Evolutionary conservation across 2,113 vertebrate species (phyloP).

Genomic region (Proteles cristata): DNA sequence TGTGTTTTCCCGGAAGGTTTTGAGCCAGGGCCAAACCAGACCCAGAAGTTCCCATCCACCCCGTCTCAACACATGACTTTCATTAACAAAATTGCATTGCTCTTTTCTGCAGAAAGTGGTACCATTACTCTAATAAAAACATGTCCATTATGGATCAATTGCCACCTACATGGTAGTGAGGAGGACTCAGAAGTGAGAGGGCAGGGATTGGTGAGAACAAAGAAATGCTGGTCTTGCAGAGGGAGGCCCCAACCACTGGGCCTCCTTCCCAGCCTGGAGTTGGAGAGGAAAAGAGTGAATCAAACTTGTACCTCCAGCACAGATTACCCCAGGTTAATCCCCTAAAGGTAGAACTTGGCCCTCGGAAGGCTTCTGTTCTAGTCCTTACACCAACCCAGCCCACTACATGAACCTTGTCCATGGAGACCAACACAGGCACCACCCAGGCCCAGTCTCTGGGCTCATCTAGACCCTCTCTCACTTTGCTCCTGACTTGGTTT

Average conservation of each 20-base stretch:
- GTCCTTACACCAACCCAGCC: neutral
- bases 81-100: conserved; percentile 79
- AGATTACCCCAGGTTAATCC: neutral
- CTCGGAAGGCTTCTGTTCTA: neutral
- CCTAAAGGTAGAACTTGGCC: neutral
- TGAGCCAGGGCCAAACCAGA: conserved; percentile 76
- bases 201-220: conserved; percentile 43
- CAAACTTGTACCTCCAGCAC: neutral
- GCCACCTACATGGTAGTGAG: conserved; percentile 74
- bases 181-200: neutral
- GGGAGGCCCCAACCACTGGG: neutral
- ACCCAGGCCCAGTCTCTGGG: neutral
- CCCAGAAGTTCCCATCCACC: conserved; percentile 74
- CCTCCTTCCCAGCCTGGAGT: neutral
- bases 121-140: conserved; percentile 78
- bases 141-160: conserved; percentile 71
- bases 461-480: neutral
- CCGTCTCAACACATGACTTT: conserved; percentile 79
- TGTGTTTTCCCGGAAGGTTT: conserved; percentile 80
- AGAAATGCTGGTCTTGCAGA: neutral
- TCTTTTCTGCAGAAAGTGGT: conserved; percentile 79
- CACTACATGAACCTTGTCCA: rapidly evolving
- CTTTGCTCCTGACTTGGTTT: neutral
- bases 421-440: neutral
- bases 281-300: neutral